Evolutionary conservation across 64 coral and sea anemone species (phyloP).

Genomic region (Actinia equina): DNA sequence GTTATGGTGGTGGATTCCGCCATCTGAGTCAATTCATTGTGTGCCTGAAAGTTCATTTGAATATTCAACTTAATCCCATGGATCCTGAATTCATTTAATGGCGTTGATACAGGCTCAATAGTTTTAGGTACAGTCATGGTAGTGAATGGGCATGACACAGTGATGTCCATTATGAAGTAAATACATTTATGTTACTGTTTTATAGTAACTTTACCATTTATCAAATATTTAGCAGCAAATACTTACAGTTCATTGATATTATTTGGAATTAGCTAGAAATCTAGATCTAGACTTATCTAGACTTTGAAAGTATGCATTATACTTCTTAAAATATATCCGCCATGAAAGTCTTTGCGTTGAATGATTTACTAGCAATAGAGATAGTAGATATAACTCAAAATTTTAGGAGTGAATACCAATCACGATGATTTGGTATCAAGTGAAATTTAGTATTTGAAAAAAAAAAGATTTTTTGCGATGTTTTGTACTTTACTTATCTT

Average conservation of each 20-base stretch:
- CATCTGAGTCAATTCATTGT: too few relatives aligned
- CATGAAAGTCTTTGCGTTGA: too few relatives aligned
- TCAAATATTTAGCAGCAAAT: background rate
- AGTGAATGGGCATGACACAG: background rate
- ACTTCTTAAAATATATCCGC: too few relatives aligned
- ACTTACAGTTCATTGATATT: background rate
- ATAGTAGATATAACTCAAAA: background rate
- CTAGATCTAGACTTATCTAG: background rate
- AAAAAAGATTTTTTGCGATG: background rate
- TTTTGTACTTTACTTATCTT: conserved; percentile 6
- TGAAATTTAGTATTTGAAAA: background rate
- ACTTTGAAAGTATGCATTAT: too few relatives aligned
- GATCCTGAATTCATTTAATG: too few relatives aligned
- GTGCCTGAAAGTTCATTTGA: too few relatives aligned
- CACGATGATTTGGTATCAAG: background rate
- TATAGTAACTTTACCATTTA: background rate
- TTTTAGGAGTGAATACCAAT: background rate
- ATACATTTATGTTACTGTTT: background rate
- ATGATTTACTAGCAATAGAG: too few relatives aligned
- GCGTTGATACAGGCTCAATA: too few relatives aligned
- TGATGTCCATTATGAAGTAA: background rate
- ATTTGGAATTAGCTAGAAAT: background rate
- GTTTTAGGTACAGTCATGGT: too few relatives aligned
- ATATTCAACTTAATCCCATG: too few relatives aligned
- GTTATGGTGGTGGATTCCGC: too few relatives aligned